Evolutionary conservation across 1,140 invertebrate species (phyloP).

Genomic region (Drosophila arizonae): DNA sequence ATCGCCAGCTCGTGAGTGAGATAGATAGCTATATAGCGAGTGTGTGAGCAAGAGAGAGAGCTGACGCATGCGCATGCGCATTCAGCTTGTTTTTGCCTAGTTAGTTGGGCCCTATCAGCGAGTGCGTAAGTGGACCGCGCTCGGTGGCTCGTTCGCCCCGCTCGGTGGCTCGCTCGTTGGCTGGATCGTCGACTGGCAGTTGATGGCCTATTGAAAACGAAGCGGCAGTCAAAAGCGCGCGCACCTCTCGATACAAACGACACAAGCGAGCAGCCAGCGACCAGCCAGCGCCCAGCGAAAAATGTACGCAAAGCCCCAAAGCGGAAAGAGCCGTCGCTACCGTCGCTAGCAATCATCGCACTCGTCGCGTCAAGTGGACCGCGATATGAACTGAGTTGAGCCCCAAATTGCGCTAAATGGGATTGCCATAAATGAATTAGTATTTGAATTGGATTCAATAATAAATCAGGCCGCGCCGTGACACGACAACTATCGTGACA

Average conservation of each 20-base stretch:
- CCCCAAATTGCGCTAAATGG: conserved; percentile 20
- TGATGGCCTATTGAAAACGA: conserved; percentile 72
- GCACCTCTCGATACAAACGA: conserved; percentile 48
- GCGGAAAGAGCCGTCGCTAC: conserved; percentile 22
- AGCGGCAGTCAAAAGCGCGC: conserved; percentile 69
- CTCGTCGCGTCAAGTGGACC: conserved; percentile 23
- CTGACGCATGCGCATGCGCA: conserved; percentile 48
- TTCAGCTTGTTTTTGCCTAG: conserved; percentile 50
- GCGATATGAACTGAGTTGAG: conserved; percentile 15
- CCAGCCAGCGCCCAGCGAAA: conserved; percentile 19
- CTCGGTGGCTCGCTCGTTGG: conserved; percentile 12
- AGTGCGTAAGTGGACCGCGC: conserved; percentile 40
- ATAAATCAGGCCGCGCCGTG: conserved; percentile 29
- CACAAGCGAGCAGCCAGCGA: conserved; percentile 3
- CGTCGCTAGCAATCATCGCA: conserved; percentile 1
- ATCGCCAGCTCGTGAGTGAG: conserved; percentile 12
- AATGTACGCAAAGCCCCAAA: conserved; percentile 21
- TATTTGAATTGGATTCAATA: conserved; percentile 37
- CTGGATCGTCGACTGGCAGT: conserved; percentile 31
- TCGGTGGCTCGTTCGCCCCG: not conserved
- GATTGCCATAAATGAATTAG: conserved; percentile 27
- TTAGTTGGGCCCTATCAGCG: conserved; percentile 41
- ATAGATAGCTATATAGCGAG: not conserved
- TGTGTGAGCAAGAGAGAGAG: not conserved
- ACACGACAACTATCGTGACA: conserved; percentile 22